Percentiles rank a stretch among this genome's conserved stretches.
These are phyloP conservation scores for Aulostomus chinensis DNA, from an alignment of 2,797 vertebrate species.

Conservation along the genomic window DNA sequence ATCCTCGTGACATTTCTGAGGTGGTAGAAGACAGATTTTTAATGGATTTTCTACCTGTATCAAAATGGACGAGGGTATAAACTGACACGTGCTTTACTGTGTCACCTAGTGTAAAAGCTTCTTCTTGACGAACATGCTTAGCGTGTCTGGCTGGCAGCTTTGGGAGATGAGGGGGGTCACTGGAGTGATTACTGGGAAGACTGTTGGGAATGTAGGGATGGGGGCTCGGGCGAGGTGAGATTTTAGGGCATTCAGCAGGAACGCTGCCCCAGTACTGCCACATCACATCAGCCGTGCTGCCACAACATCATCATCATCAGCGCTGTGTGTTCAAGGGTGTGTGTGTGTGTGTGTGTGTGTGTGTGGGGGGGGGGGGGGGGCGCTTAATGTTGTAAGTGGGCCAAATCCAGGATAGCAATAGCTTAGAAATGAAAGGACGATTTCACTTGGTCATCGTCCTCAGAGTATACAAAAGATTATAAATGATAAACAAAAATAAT, in stretches of 20 bases:
- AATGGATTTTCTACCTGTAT: too few relatives aligned
- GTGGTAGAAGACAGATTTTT: too few relatives aligned
- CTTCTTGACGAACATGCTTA: constrained; percentile 14
- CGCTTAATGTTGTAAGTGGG: constrained; percentile 26
- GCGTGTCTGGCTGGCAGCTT: background rate
- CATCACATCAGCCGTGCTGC: constrained; percentile 53
- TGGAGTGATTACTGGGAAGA: constrained; percentile 29
- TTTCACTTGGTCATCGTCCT: too few relatives aligned
- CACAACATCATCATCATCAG: constrained; percentile 32
- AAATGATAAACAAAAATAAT: too few relatives aligned
- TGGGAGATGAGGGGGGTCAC: constrained; percentile 1
- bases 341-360: constrained; percentile 29
- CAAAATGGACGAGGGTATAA: too few relatives aligned
- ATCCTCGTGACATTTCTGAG: too few relatives aligned
- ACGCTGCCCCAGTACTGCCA: constrained; percentile 74
- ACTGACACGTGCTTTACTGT: too few relatives aligned
- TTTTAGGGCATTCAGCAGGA: constrained; percentile 71
- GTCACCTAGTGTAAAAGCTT: too few relatives aligned
- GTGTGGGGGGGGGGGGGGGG: constrained; percentile 1
- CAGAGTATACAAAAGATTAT: too few relatives aligned
- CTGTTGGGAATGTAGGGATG: constrained; percentile 17
- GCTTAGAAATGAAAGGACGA: too few relatives aligned
- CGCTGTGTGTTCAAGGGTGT: constrained; percentile 11
- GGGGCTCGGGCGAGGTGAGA: constrained; percentile 28
- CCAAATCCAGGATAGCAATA: constrained; percentile 6